Conservation (phyloP, 2,888 invertebrate genomes). For the Microctonus hyperodae region DNA sequence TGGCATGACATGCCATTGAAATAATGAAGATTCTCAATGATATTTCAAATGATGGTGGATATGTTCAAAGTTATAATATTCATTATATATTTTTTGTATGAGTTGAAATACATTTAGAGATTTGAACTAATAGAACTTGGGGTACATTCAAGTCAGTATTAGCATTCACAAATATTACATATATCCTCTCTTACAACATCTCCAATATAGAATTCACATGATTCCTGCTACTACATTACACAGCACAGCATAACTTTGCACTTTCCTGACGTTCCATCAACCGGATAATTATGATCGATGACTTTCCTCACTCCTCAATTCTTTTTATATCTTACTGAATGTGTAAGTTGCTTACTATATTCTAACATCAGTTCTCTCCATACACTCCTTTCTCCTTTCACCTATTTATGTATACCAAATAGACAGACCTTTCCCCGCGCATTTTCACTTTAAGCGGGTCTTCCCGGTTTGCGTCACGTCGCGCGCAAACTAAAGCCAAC, state of each 20-base stretch:
- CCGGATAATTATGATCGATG: conserved; percentile 60
- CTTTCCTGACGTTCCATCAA: conserved; percentile 42
- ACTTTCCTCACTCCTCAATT: conserved; percentile 31
- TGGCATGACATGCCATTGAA: too few relatives aligned
- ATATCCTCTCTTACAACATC: background rate
- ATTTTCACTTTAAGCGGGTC: conserved; percentile 11
- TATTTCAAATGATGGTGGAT: too few relatives aligned
- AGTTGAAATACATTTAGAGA: too few relatives aligned
- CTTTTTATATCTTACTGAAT: background rate
- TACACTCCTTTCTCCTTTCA: conserved; percentile 20
- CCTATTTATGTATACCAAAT: conserved; percentile 38
- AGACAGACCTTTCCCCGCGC: conserved; percentile 32
- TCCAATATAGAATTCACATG: background rate
- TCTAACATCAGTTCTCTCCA: background rate
- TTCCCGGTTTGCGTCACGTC: conserved; percentile 49
- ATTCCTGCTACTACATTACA: background rate
- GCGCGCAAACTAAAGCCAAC: conserved; percentile 18
- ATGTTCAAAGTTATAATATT: too few relatives aligned
- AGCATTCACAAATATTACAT: background rate
- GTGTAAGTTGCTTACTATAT: background rate
- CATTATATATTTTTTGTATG: too few relatives aligned
- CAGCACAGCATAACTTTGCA: conserved; percentile 26
- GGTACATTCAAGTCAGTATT: too few relatives aligned
- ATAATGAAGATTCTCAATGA: too few relatives aligned
- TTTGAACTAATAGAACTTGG: too few relatives aligned